Conservation (phyloP, 2,113 vertebrate species). For the Alouatta palliata region DNA sequence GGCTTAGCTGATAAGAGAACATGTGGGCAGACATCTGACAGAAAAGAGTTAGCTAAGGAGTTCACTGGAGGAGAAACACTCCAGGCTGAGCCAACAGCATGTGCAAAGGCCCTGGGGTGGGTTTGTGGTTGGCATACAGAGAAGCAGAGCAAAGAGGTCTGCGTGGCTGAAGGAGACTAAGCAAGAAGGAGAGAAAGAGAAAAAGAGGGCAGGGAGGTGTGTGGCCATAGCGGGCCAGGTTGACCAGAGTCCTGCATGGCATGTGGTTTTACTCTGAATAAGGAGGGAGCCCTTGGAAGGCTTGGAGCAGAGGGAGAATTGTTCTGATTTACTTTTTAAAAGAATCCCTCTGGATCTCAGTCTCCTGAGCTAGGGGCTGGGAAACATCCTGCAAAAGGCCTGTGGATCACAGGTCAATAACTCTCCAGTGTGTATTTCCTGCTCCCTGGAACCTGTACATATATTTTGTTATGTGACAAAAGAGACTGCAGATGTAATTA, state of each 20-base stretch:
- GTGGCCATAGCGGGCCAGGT: rapidly evolving
- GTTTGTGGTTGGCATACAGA: rapidly evolving
- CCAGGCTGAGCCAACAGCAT: neutral
- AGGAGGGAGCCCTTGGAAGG: neutral
- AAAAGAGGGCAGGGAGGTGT: neutral
- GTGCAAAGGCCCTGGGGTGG: neutral
- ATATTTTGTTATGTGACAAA: neutral
- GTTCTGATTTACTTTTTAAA: neutral
- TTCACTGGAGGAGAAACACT: neutral
- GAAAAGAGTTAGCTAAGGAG: neutral
- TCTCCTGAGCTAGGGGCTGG: neutral
- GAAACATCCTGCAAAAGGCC: neutral
- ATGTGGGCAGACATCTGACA: too few relatives aligned
- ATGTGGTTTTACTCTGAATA: neutral
- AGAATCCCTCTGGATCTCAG: neutral
- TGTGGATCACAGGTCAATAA: neutral
- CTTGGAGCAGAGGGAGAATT: neutral
- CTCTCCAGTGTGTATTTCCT: neutral
- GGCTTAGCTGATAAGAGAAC: neutral
- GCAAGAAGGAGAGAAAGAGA: neutral
- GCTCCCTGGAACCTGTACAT: neutral
- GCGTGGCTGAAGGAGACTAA: neutral
- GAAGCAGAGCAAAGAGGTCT: neutral
- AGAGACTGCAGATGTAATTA: neutral
- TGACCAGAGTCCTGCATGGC: neutral